Evolutionary conservation across 2,797 vertebrate genomes (phyloP), one percentile per base, ranked within the genome.

Genomic region (Mionectes olivaceus): DNA sequence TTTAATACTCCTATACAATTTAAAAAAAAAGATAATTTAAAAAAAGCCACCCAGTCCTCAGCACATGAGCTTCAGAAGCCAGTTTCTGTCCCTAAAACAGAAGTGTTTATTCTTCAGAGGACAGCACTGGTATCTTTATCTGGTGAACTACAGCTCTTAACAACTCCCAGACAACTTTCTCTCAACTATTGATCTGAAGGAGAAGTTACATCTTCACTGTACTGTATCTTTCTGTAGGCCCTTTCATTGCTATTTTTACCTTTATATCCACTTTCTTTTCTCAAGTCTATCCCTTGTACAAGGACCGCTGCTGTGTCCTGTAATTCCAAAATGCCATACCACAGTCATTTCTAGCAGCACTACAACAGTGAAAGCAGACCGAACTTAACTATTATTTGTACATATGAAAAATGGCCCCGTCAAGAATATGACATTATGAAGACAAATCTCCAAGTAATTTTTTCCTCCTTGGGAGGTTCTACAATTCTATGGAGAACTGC

Each of bases 391-490:
- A 12, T 17, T 39, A 24, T 77, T 39, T 14, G 24, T 25, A 67
- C 9, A 17, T 3, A 23, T 11, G 21, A 79, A 79, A 94, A 47
- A 37, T 0, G 5, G 8, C 11, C 0, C 0, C 49, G 22, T 23
- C 19, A 24, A 37, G 74, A 78, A 53, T 4, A 30, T 0, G 1
- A 30, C 1, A 0, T 25, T 39, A 50, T 65, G 18, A 84, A 78
- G 43, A 69, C 9, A 35, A 67, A 60, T 10, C 15, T 50, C 24
- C 13, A 28, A 37, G 23, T 12, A 25, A 10, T 30, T 44, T 49
- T 79, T 71, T 9, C 8, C 4, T 70, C 18, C 15, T 49, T 28
- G 3, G 13, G 23, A 75, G 7, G 10, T 61, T 68, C 27, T n/a
- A 64, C 37, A 69, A 22, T 53, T 73, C 55, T 68, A 6, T 5